Evolutionary conservation across 2,797 vertebrate species (phyloP).

Genomic region (Bradypus variegatus): DNA sequence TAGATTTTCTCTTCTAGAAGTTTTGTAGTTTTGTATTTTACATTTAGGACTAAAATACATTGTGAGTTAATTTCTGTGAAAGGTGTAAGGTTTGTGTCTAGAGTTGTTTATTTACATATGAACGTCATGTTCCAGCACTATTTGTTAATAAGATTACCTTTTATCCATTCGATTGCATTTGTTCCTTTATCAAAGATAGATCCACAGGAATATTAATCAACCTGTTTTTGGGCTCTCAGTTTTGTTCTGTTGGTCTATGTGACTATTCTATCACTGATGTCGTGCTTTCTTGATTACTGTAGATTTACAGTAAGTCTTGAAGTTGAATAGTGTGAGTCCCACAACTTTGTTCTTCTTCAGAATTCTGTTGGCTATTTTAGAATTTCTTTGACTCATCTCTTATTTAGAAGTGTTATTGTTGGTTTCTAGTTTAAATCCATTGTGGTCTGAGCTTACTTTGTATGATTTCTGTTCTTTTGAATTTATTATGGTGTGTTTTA

Average conservation of each 20-base stretch:
- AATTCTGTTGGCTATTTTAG: neutral
- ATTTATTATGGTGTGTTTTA: neutral
- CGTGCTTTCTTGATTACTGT: neutral
- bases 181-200: too few relatives aligned
- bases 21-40: neutral
- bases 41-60: neutral
- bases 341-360: neutral
- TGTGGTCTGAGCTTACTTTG: neutral
- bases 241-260: neutral
- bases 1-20: neutral
- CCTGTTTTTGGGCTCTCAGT: too few relatives aligned
- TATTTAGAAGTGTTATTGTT: neutral
- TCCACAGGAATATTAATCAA: too few relatives aligned
- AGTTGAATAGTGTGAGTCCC: neutral
- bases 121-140: too few relatives aligned
- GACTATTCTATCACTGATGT: neutral
- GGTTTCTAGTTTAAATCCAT: neutral
- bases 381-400: neutral
- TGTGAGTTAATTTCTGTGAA: neutral
- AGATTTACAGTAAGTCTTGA: neutral
- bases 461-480: neutral
- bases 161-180: neutral
- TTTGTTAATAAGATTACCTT: neutral
- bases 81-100: neutral
- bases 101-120: neutral